Percentiles rank a stretch among this genome's conserved stretches.
Conservation (phyloP, 2,888 invertebrate species). For the Autographa pulchrina region DNA sequence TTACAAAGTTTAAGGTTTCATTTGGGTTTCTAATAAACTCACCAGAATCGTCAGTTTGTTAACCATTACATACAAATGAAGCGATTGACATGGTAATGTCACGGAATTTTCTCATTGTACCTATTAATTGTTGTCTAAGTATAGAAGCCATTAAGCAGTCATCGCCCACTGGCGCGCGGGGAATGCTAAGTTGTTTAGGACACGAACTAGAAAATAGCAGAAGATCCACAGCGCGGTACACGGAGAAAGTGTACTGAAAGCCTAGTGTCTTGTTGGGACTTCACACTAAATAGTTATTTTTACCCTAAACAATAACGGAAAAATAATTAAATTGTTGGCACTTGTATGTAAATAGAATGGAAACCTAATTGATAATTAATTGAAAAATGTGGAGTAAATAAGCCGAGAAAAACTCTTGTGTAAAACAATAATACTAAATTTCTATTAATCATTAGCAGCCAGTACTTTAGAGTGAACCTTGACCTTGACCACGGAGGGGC, state of each 20-base stretch:
- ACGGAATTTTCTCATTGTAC: slow-evolving; percentile 55
- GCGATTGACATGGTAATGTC: slow-evolving; percentile 50
- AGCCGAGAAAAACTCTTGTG: no score
- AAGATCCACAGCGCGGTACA: slow-evolving; percentile 21
- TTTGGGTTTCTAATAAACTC: slow-evolving; percentile 12
- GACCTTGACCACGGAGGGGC: no score
- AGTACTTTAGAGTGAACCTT: no score
- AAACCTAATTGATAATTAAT: no score
- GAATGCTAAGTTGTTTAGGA: slow-evolving; percentile 62
- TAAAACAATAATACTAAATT: no score
- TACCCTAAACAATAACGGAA: no score
- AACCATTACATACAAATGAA: slow-evolving; percentile 39
- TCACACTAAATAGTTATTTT: not conserved
- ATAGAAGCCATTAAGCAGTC: slow-evolving; percentile 65
- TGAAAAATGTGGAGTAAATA: no score
- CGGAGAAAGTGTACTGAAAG: not conserved
- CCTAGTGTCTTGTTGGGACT: not conserved
- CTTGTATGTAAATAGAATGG: no score
- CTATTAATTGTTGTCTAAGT: slow-evolving; percentile 66
- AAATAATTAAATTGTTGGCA: no score
- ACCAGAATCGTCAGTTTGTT: slow-evolving; percentile 14
- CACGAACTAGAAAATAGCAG: slow-evolving; percentile 16
- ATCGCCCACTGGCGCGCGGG: slow-evolving; percentile 57
- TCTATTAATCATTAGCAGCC: no score
- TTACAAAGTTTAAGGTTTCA: not conserved